Conservation (phyloP, 37 sponge, comb jelly and placozoan genomes). For the Dysidea cf. avara region DNA sequence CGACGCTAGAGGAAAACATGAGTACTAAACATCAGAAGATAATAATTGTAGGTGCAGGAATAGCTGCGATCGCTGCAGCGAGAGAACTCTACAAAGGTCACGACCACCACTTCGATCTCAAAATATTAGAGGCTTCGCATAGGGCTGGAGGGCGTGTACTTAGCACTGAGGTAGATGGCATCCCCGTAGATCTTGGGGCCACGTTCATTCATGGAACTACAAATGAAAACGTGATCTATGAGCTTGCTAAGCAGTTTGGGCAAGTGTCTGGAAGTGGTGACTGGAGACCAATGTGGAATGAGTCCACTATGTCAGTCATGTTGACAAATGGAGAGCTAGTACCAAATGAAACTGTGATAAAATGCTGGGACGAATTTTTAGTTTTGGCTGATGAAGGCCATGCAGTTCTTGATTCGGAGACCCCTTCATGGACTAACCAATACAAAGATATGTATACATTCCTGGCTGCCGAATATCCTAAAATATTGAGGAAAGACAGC, state of each 20-base stretch:
- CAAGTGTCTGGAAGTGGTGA: background rate
- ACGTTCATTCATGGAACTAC: conserved; percentile 26
- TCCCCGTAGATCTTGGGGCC: conserved; percentile 22
- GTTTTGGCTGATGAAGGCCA: conserved; percentile 8
- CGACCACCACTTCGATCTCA: conserved; percentile 21
- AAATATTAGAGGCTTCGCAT: conserved; percentile 24
- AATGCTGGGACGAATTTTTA: conserved; percentile 16
- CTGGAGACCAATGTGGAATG: too few species aligned
- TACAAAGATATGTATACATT: too few species aligned
- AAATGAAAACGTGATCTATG: conserved; percentile 20
- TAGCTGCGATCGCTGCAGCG: conserved; percentile 41
- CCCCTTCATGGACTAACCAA: too few species aligned
- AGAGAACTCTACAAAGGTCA: background rate
- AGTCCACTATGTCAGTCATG: background rate
- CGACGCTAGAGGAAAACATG: too few species aligned
- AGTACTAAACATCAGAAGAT: too few species aligned
- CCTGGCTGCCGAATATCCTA: too few species aligned
- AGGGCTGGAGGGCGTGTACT: conserved; percentile 27
- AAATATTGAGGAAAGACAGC: too few species aligned
- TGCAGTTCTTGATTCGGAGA: too few species aligned
- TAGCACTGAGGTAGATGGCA: background rate
- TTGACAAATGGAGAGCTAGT: conserved; percentile 30
- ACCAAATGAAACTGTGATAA: background rate
- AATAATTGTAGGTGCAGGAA: conserved; percentile 42
- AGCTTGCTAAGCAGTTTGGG: conserved; percentile 1